Evolutionary conservation across 2,797 vertebrate species (phyloP).

Genomic region (Falco berigora): DNA sequence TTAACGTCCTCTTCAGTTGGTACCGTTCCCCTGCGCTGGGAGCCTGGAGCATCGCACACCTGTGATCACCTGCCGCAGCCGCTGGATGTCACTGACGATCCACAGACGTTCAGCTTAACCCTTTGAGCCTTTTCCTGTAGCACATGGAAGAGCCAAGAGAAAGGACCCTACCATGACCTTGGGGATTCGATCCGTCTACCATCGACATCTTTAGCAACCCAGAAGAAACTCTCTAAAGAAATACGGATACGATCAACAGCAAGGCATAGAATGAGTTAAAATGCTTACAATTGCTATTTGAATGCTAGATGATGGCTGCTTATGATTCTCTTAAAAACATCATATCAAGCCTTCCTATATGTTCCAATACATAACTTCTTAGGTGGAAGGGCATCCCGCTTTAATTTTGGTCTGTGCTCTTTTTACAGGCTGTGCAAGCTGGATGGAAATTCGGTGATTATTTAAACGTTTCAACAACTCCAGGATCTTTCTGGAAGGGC

Average conservation of each 20-base stretch:
- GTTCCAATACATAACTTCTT: background rate
- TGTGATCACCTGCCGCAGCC: constrained; percentile 24
- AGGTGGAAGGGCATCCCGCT: background rate
- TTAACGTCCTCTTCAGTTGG: background rate
- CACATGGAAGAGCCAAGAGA: background rate
- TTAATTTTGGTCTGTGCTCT: background rate
- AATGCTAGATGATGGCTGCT: background rate
- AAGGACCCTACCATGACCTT: background rate
- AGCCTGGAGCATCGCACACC: background rate
- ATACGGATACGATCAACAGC: background rate
- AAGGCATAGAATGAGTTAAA: background rate
- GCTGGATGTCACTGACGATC: constrained; percentile 65
- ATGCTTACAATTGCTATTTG: background rate
- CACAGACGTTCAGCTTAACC: constrained; percentile 28
- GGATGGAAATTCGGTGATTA: background rate
- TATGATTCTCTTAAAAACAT: background rate
- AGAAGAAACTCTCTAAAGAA: background rate
- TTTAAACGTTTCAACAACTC: background rate
- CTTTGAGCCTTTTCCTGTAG: background rate
- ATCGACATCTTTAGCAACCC: background rate
- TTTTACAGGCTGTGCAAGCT: background rate
- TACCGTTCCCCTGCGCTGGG: background rate
- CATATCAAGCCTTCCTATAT: background rate
- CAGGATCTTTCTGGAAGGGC: background rate
- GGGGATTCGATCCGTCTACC: background rate